Conservation (phyloP, 2,888 invertebrate genomes). For the Acanthopleura granulata region DNA sequence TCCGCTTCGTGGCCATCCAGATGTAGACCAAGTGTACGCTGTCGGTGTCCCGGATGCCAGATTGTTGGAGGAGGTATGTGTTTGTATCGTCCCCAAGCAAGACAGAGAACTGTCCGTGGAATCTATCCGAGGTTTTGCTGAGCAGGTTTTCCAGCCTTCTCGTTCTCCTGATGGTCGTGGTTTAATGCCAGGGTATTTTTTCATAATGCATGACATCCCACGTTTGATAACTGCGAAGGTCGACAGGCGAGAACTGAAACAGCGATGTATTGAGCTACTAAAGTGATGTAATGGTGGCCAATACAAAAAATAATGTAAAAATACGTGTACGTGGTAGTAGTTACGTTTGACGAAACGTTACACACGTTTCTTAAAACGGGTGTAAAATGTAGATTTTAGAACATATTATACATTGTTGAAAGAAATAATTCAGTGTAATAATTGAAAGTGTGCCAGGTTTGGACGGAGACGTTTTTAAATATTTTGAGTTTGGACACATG, state of each 20-base stretch:
- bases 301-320: background rate
- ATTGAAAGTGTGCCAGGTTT: no score
- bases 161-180: slow-evolving; percentile 15
- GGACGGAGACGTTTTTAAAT: no score
- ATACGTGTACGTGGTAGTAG: background rate
- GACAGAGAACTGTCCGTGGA: background rate
- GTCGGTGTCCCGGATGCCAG: slow-evolving; percentile 23
- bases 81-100: slow-evolving; percentile 19
- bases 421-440: no score
- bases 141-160: background rate
- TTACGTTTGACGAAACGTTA: background rate
- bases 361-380: no score
- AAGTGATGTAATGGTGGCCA: background rate
- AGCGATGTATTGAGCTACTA: background rate
- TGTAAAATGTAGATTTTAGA: no score
- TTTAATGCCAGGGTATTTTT: slow-evolving; percentile 21
- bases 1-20: slow-evolving; percentile 1
- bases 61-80: slow-evolving; percentile 23
- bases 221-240: slow-evolving; percentile 15
- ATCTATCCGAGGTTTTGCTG: background rate
- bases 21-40: slow-evolving; percentile 17
- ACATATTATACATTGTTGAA: no score
- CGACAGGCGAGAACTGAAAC: slow-evolving; percentile 11
- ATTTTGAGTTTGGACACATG: no score
- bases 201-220: slow-evolving; percentile 16